Conservation (phyloP, 2,113 vertebrate species). For the Nestor notabilis region DNA sequence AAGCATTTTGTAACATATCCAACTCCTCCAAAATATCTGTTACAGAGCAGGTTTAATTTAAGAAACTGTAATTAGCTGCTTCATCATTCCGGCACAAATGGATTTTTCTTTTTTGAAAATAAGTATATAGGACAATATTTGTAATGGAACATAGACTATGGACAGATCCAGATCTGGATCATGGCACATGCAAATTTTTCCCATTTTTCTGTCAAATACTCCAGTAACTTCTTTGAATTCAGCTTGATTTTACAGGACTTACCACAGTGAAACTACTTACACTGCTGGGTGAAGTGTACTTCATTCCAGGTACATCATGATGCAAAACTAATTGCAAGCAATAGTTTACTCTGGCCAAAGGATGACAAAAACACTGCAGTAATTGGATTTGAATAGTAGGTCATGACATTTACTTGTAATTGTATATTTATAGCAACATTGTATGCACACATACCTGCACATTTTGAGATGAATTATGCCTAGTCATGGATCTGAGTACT, state of each 20-base stretch:
- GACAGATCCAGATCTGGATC: background rate
- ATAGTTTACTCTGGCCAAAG: background rate
- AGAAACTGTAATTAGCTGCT: conserved; percentile 17
- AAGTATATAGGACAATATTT: background rate
- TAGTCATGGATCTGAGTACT: background rate
- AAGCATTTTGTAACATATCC: background rate
- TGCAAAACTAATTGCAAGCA: background rate
- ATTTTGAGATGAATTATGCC: background rate
- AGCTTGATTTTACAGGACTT: background rate
- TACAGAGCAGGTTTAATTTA: conserved; percentile 5
- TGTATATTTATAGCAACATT: background rate
- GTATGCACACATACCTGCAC: background rate
- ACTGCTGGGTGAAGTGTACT: background rate
- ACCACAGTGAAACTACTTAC: background rate
- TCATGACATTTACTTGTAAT: background rate
- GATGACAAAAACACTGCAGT: background rate
- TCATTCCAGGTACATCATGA: background rate
- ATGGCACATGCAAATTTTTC: background rate
- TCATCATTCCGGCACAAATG: rapidly evolving
- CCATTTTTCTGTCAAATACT: background rate
- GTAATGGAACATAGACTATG: background rate
- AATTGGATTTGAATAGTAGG: background rate
- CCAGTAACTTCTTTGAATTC: background rate
- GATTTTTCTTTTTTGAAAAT: background rate
- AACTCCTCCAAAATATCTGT: background rate